Percentiles rank a stretch among this genome's conserved stretches.
Evolutionary conservation across 2,113 vertebrate genomes (phyloP).

Genomic region (Megalops atlanticus): DNA sequence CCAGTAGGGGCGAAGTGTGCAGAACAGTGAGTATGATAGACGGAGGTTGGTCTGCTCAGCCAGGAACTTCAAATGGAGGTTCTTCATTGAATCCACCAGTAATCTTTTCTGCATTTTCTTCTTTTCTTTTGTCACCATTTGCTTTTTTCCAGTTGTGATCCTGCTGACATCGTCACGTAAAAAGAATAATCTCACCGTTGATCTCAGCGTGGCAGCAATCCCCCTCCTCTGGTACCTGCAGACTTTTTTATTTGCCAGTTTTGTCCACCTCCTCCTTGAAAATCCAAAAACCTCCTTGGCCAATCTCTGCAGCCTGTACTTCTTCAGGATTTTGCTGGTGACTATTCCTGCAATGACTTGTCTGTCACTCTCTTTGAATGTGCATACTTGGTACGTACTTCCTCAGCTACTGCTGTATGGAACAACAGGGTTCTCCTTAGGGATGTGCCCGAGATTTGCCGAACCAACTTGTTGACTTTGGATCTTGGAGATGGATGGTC

Average conservation of each 20-base stretch:
- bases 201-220: neutral
- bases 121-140: slow-evolving; percentile 21
- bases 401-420: too few relatives aligned
- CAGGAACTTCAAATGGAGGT: slow-evolving; percentile 18
- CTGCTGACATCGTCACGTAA: neutral
- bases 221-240: slow-evolving; percentile 6
- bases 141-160: slow-evolving; percentile 19
- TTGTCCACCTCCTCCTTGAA: slow-evolving; percentile 23
- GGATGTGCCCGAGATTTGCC: neutral
- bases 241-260: slow-evolving; percentile 5
- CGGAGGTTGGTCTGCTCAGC: slow-evolving; percentile 9
- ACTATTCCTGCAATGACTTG: slow-evolving; percentile 20
- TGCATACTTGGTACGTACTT: slow-evolving; percentile 8
- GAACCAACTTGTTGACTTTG: slow-evolving; percentile 18
- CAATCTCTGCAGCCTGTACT: slow-evolving; percentile 27
- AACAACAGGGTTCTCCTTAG: slow-evolving; percentile 21
- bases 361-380: slow-evolving; percentile 18
- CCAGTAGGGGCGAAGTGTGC: slow-evolving; percentile 19
- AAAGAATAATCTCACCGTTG: neutral
- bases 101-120: slow-evolving; percentile 27
- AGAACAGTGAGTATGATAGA: slow-evolving; percentile 24
- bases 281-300: slow-evolving; percentile 11
- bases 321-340: slow-evolving; percentile 29
- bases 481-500: slow-evolving; percentile 22
- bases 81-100: slow-evolving; percentile 26